Evolutionary conservation across 2,888 invertebrate species (phyloP).

Genomic region (Digitonthophagus gazella): DNA sequence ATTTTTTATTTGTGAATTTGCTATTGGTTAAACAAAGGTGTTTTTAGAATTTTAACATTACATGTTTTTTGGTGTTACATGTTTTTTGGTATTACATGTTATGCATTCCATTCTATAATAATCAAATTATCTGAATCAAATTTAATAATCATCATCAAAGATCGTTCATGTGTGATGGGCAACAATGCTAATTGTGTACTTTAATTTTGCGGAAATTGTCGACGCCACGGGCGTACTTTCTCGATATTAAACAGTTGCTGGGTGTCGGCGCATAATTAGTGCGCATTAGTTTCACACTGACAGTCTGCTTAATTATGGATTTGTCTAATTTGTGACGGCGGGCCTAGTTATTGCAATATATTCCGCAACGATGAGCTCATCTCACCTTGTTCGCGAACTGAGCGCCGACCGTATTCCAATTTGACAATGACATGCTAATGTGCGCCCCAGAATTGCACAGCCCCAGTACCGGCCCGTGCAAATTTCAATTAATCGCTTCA

Average conservation of each 20-base stretch:
- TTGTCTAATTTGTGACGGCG: constrained; percentile 12
- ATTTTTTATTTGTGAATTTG: too few species aligned
- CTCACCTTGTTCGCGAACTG: constrained; percentile 13
- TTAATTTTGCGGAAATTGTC: constrained; percentile 9
- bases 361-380: constrained; percentile 13
- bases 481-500: constrained; percentile 2
- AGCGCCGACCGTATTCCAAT: constrained; percentile 12
- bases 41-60: too few species aligned
- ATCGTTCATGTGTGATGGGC: background rate
- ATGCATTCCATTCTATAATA: too few species aligned
- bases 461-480: background rate
- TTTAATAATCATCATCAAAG: background rate
- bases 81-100: too few species aligned
- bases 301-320: constrained; percentile 17
- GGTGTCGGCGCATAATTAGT: constrained; percentile 12
- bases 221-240: constrained; percentile 6
- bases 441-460: constrained; percentile 19
- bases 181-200: constrained; percentile 4
- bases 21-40: too few species aligned
- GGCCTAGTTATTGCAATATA: constrained; percentile 12
- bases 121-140: background rate
- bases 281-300: constrained; percentile 17
- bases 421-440: constrained; percentile 7
- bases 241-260: constrained; percentile 8
- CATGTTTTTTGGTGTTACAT: too few species aligned